Evolutionary conservation across 2,797 vertebrate species (phyloP).

Genomic region (Lepilemur ruficaudatus): DNA sequence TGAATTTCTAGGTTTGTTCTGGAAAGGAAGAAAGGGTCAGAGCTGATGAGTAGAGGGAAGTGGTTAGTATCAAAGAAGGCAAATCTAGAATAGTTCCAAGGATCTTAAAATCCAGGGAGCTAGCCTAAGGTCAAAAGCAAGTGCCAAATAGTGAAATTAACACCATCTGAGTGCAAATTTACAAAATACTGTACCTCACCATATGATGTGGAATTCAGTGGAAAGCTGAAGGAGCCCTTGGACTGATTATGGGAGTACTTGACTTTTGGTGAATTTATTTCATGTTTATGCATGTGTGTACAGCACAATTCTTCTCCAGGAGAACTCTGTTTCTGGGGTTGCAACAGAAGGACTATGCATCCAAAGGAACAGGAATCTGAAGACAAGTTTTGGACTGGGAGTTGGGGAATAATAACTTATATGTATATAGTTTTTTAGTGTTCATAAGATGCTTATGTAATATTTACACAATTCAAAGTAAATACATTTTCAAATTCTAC

Average conservation of each 20-base stretch:
- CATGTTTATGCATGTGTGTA: neutral
- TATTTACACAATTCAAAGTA: constrained; percentile 1
- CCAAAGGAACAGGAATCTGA: neutral
- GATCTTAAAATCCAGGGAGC: neutral
- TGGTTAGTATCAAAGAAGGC: neutral
- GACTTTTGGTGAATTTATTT: neutral
- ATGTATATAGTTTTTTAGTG: neutral
- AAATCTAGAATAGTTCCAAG: neutral
- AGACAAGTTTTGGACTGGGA: neutral
- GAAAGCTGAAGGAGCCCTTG: neutral
- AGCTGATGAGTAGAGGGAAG: neutral
- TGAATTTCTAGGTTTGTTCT: neutral
- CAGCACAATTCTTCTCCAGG: neutral
- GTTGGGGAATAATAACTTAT: neutral
- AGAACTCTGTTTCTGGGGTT: neutral
- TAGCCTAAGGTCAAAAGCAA: neutral
- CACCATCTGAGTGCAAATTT: neutral
- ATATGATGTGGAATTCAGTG: neutral
- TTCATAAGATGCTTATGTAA: neutral
- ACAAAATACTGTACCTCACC: neutral
- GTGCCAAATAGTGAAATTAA: neutral
- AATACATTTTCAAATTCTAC: neutral
- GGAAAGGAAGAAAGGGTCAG: neutral
- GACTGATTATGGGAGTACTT: neutral
- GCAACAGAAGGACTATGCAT: neutral